Percentiles rank a stretch among this genome's conserved stretches.
phyloP scores from a whole-genome alignment of 2,113 vertebrate species.

The Bos taurus region ARS-UCD2.0 NC_037339.1:73671501-73672000 shows the following conservation, averaged over 20 bases:
- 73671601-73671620: conserved; percentile 60
- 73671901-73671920: neutral
- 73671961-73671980: conserved; percentile 26
- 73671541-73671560: conserved; percentile 47
- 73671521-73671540: conserved; percentile 36
- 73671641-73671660: conserved; percentile 30
- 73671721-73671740: conserved; percentile 16
- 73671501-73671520: conserved; percentile 55
- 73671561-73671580: conserved; percentile 53
- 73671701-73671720: conserved; percentile 12
- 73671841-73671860: neutral
- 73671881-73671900: conserved; percentile 14
- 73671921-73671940: conserved; percentile 40
- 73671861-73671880: neutral
- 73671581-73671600: conserved; percentile 64
- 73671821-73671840: conserved; percentile 39
- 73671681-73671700: conserved; percentile 29
- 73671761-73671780: conserved; percentile 16
- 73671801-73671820: conserved; percentile 34
- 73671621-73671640: conserved; percentile 44
- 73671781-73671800: conserved; percentile 15
- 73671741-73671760: conserved; percentile 25
- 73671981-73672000: neutral
- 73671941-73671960: neutral
- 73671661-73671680: conserved; percentile 32